phyloP scores from a whole-genome alignment of 2,888 invertebrate genomes.

The Trachelus stipa region DNA sequence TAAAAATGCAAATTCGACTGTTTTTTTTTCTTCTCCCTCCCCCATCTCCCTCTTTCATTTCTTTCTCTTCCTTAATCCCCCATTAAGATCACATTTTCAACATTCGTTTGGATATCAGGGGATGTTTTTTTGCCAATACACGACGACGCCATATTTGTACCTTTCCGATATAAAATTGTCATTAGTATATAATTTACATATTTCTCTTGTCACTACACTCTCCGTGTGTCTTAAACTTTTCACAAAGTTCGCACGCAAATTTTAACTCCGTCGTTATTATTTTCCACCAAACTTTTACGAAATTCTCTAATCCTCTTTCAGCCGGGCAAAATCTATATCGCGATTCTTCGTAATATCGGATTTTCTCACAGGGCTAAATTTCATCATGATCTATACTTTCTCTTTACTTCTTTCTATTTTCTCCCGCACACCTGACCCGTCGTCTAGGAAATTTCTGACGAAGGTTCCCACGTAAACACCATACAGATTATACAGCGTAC shows the following conservation, averaged over 20 bases:
- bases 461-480: not conserved
- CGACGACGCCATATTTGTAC: not conserved
- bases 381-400: not conserved
- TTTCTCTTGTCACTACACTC: not conserved
- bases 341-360: not conserved
- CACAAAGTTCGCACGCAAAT: not conserved
- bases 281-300: not conserved
- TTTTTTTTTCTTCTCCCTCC: not conserved
- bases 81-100: not conserved
- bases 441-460: not conserved
- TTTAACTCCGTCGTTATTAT: not conserved
- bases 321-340: not conserved
- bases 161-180: not conserved
- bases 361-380: not conserved
- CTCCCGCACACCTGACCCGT: not conserved
- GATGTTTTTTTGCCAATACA: not conserved
- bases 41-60: not conserved
- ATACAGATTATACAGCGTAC: not conserved
- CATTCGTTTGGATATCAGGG: not conserved
- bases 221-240: not conserved
- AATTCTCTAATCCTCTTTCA: not conserved
- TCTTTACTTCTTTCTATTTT: not conserved
- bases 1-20: conserved; percentile 31
- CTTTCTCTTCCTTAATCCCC: not conserved
- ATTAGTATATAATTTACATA: not conserved